Conservation (phyloP, 2,888 invertebrate genomes). For the Caenorhabditis plicata region DNA sequence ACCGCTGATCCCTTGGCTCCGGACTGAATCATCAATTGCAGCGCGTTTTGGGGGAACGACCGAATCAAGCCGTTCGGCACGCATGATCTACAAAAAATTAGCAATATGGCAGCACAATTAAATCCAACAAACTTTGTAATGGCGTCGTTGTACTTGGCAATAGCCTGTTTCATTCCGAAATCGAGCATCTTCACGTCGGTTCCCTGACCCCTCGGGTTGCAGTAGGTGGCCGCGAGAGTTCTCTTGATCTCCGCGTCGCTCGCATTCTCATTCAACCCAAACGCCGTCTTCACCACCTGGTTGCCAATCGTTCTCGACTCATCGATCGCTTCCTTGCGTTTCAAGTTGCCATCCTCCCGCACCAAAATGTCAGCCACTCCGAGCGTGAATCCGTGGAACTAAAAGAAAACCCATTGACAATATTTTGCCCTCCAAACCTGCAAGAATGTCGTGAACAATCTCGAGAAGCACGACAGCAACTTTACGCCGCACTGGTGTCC, state of each 20-base stretch:
- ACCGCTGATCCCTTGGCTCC: slow-evolving; percentile 97
- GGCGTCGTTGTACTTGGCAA: slow-evolving; percentile 84
- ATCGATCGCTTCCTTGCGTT: slow-evolving; percentile 70
- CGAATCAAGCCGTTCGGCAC: slow-evolving; percentile 81
- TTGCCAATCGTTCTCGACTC: slow-evolving; percentile 58
- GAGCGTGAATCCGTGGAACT: slow-evolving; percentile 82
- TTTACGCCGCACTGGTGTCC: slow-evolving; percentile 82
- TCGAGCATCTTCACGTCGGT: slow-evolving; percentile 76
- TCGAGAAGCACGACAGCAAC: slow-evolving; percentile 84
- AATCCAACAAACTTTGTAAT: slow-evolving; percentile 82
- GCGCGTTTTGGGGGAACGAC: slow-evolving; percentile 88
- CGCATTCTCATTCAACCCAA: slow-evolving; percentile 71
- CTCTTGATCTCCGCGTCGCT: slow-evolving; percentile 67
- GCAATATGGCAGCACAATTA: not conserved
- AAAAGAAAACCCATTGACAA: slow-evolving; percentile 10
- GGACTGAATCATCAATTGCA: slow-evolving; percentile 97
- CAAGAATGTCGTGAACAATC: slow-evolving; percentile 85
- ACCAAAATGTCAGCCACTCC: slow-evolving; percentile 93
- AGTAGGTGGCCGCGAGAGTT: slow-evolving; percentile 60
- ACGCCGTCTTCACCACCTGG: slow-evolving; percentile 68
- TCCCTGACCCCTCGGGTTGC: slow-evolving; percentile 54
- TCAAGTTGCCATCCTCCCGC: slow-evolving; percentile 74
- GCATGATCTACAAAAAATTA: slow-evolving; percentile 76
- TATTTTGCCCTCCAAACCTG: slow-evolving; percentile 71
- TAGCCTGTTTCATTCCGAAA: slow-evolving; percentile 77